Percentiles rank a stretch among this genome's conserved stretches.
Conservation (phyloP, 2,888 invertebrate species). For the Drosophila aldrichi region DNA sequence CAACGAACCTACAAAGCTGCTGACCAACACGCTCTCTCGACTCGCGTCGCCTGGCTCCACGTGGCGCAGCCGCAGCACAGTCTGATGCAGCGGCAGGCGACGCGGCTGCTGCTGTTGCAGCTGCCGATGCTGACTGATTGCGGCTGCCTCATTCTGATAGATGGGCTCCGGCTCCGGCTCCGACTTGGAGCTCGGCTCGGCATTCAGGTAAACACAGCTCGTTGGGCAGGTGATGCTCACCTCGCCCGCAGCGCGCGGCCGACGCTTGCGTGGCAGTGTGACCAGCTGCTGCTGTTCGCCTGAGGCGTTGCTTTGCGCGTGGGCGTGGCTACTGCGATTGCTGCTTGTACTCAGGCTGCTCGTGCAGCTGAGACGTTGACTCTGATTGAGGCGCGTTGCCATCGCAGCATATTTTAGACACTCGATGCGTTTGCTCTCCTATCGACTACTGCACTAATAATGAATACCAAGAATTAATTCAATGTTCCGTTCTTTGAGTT, state of each 20-base stretch:
- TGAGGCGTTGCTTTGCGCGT: constrained; percentile 14
- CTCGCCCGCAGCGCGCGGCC: constrained; percentile 85
- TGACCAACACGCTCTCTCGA: constrained; percentile 76
- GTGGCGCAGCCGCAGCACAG: constrained; percentile 74
- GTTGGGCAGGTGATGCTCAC: constrained; percentile 83
- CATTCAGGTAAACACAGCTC: constrained; percentile 83
- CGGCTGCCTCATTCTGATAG: constrained; percentile 79
- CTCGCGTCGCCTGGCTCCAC: constrained; percentile 58
- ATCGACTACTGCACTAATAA: constrained; percentile 35
- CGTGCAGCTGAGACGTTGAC: constrained; percentile 56
- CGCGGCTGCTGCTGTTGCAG: constrained; percentile 20
- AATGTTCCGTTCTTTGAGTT: neutral
- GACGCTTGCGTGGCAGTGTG: constrained; percentile 84
- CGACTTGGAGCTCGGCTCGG: constrained; percentile 8
- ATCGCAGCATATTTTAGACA: constrained; percentile 43
- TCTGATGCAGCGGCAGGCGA: constrained; percentile 51
- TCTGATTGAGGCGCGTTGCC: constrained; percentile 43
- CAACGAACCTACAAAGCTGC: constrained; percentile 83
- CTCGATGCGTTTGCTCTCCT: constrained; percentile 35
- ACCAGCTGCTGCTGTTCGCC: constrained; percentile 37
- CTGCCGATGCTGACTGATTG: constrained; percentile 37
- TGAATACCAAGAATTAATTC: constrained; percentile 9
- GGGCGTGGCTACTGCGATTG: constrained; percentile 29
- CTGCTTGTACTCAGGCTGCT: constrained; percentile 41
- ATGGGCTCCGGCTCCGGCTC: constrained; percentile 76